Evolutionary conservation across 2,113 vertebrate genomes (phyloP), one percentile per base, ranked within the genome.

Genomic region (Okapia johnstoni): DNA sequence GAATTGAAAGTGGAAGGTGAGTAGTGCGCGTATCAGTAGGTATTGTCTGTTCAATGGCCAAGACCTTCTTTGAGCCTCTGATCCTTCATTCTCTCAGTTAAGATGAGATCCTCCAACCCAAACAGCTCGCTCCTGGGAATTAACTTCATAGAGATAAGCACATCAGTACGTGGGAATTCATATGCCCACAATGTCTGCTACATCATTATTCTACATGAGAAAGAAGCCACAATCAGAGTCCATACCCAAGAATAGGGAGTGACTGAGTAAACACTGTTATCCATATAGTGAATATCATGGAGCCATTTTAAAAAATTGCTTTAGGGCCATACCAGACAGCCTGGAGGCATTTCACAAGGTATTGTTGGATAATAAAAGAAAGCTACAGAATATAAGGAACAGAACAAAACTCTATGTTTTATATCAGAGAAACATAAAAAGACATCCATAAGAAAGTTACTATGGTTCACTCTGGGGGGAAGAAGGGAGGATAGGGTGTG

Each of bases 1-100:
- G 90, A 98, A 28, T 25, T 98, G 46, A 89, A 95, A 52, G 97
- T 98, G 25, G 96, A 93, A 96, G 98, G 98, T 98, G 76, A 97
- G 98, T 70, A 12, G 4, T 13, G 30, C 14, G 1, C 43, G 19
- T 36, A 5, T 21, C 15, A 58, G 3, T 55, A 14, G 16, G 19
- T 52, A 11, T 30, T 36, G 30, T 33, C 12, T 61, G 30, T 6
- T n/a, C 13, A 7, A 55, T 55, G 50, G 77, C 46, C 36, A 40
- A 10, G 58, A 63, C 40, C 16, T 9, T 43, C 50, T 77, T 15
- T 55, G 43, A 91, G 15, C 36, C 25, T 58, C 17, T 10, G 36
- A 0, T 28, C 26, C 15, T 52, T 12, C 19, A 19, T 52, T 12
- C 19, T 88, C 46, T 36, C 54, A 21, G 0, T 1, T 17, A 46